phyloP scores from a whole-genome alignment of 2,797 vertebrate genomes.

The Eulemur mongoz region DNA sequence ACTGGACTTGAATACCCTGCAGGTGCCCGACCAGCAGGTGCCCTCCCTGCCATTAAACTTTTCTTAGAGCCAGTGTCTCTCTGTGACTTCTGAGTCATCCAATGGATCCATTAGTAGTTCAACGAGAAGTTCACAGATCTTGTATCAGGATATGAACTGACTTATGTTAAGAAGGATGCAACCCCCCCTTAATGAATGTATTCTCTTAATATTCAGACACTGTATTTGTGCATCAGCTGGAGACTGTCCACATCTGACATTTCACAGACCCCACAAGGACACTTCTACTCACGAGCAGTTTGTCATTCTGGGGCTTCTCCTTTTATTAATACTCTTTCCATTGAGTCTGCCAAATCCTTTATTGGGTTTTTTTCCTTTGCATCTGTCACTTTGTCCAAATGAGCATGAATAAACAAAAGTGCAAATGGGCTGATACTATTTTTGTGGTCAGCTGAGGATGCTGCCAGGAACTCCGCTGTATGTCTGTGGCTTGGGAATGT shows the following conservation, averaged over 20 bases:
- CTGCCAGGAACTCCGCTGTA: constrained; percentile 81
- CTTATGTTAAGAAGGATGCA: constrained; percentile 70
- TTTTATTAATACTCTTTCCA: constrained; percentile 76
- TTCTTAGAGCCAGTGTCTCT: constrained; percentile 61
- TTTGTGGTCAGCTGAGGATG: constrained; percentile 86
- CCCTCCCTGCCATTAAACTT: constrained; percentile 41
- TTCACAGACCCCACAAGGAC: constrained; percentile 79
- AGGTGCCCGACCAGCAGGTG: constrained; percentile 34
- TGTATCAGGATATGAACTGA: constrained; percentile 81
- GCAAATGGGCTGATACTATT: constrained; percentile 83
- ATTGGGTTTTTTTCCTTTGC: constrained; percentile 74
- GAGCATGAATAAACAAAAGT: constrained; percentile 83
- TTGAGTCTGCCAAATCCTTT: constrained; percentile 77
- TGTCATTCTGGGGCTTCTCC: constrained; percentile 81
- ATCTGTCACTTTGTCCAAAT: constrained; percentile 84
- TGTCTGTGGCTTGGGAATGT: constrained; percentile 76
- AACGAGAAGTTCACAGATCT: constrained; percentile 78
- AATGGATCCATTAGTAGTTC: constrained; percentile 71
- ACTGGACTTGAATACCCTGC: constrained; percentile 70
- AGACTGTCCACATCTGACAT: constrained; percentile 76
- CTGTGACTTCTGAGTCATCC: constrained; percentile 70
- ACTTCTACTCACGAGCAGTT: constrained; percentile 72
- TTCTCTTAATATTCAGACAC: constrained; percentile 80
- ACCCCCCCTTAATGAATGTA: constrained; percentile 80
- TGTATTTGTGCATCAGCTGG: constrained; percentile 75